phyloP scores from a whole-genome alignment of 2,888 invertebrate species.

The Ochlodes sylvanus region DNA sequence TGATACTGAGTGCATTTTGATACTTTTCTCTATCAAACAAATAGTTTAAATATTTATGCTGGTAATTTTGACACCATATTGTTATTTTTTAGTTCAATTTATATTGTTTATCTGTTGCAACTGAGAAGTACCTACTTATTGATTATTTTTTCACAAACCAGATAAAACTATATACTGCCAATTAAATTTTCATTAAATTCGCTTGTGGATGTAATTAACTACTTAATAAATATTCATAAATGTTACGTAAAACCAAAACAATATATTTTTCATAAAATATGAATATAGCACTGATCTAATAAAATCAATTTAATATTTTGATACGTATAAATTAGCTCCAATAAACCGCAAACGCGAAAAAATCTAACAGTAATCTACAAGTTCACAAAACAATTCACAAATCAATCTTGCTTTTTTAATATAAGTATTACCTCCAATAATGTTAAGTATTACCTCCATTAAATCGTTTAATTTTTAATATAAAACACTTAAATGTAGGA shows the following conservation, averaged over 20 bases:
- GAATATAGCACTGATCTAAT: conserved; percentile 28
- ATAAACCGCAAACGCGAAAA: conserved; percentile 12
- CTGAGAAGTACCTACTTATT: conserved; percentile 11
- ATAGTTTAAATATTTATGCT: not conserved
- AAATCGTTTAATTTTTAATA: conserved; percentile 64
- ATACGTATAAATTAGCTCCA: conserved; percentile 21
- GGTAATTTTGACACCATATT: conserved; percentile 36
- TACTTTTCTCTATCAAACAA: not conserved
- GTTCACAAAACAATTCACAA: conserved; percentile 78
- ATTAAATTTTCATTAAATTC: conserved; percentile 28
- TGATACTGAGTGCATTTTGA: not conserved
- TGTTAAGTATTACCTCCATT: conserved; percentile 81
- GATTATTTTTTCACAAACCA: conserved; percentile 44
- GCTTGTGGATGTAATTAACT: conserved; percentile 20
- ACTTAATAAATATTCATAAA: conserved; percentile 22
- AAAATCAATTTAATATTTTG: conserved; percentile 26
- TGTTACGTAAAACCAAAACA: conserved; percentile 30
- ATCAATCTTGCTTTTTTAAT: conserved; percentile 64
- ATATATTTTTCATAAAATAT: conserved; percentile 35
- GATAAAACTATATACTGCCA: conserved; percentile 45
- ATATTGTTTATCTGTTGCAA: conserved; percentile 38
- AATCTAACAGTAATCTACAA: conserved; percentile 43
- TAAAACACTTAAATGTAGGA: conserved; percentile 57
- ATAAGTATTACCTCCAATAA: conserved; percentile 82
- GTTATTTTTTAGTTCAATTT: conserved; percentile 41